Percentiles rank a stretch among this genome's conserved stretches.
phyloP scores from a whole-genome alignment of 2,113 vertebrate species.

The Malaclemys terrapin region DNA sequence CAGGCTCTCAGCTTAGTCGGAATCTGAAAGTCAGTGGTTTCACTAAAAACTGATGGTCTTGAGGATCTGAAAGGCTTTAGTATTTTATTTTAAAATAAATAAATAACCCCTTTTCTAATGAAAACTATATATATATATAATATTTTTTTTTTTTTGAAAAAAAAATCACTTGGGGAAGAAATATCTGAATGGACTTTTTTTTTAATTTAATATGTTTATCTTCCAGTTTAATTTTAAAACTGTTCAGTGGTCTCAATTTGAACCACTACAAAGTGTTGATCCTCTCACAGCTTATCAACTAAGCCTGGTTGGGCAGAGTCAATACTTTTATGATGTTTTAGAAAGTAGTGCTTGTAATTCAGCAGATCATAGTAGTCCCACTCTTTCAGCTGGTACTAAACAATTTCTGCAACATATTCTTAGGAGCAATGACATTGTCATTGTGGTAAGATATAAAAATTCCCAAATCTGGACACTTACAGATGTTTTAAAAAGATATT shows the following conservation, averaged over 20 bases:
- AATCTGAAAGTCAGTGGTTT: background rate
- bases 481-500: background rate
- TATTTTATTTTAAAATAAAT: background rate
- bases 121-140: background rate
- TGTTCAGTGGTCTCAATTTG: background rate
- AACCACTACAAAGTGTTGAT: background rate
- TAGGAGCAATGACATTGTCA: background rate
- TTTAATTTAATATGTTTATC: background rate
- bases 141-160: background rate
- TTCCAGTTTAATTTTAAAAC: background rate
- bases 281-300: background rate
- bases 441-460: background rate
- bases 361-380: background rate
- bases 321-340: background rate
- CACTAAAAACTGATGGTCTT: background rate
- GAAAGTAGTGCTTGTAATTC: background rate
- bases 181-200: background rate
- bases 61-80: background rate
- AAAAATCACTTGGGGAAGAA: background rate
- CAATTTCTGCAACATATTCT: background rate
- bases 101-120: background rate
- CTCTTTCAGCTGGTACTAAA: background rate
- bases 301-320: background rate
- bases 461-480: background rate
- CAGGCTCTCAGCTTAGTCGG: background rate